Evolutionary conservation across 2,888 invertebrate species (phyloP).

Genomic region (Cephalotes varians): DNA sequence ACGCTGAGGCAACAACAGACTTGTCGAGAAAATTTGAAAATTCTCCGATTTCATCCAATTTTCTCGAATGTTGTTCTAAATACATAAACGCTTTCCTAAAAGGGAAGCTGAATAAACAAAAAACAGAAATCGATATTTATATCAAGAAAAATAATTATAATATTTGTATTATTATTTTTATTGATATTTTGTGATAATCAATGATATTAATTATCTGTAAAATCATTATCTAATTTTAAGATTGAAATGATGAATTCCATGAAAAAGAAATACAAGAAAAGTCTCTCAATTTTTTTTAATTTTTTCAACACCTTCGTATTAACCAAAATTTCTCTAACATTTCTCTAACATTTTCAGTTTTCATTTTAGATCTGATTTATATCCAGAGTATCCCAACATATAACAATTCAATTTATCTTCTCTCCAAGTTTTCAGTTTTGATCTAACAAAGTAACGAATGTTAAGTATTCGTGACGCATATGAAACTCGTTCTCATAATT

Average conservation of each 20-base stretch:
- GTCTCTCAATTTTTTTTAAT: background rate
- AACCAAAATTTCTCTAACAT: background rate
- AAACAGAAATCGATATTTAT: background rate
- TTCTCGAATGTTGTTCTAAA: background rate
- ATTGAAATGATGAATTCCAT: background rate
- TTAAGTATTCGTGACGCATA: slow-evolving; percentile 54
- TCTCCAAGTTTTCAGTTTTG: background rate
- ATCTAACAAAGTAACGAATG: slow-evolving; percentile 55
- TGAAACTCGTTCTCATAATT: slow-evolving; percentile 53
- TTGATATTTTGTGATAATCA: background rate
- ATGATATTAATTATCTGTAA: slow-evolving; percentile 1
- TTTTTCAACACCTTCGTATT: background rate
- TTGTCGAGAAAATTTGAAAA: background rate
- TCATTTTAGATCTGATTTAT: slow-evolving; percentile 2
- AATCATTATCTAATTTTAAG: background rate
- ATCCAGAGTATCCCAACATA: background rate
- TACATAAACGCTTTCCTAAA: background rate
- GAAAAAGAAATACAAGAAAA: background rate
- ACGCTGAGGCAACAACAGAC: background rate
- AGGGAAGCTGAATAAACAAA: background rate
- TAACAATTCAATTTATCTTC: slow-evolving; percentile 25
- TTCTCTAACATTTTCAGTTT: background rate
- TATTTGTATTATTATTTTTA: background rate
- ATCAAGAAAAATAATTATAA: background rate
- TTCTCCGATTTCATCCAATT: background rate